Evolutionary conservation across 2,797 vertebrate genomes (phyloP).

Genomic region (Florisuga fusca): DNA sequence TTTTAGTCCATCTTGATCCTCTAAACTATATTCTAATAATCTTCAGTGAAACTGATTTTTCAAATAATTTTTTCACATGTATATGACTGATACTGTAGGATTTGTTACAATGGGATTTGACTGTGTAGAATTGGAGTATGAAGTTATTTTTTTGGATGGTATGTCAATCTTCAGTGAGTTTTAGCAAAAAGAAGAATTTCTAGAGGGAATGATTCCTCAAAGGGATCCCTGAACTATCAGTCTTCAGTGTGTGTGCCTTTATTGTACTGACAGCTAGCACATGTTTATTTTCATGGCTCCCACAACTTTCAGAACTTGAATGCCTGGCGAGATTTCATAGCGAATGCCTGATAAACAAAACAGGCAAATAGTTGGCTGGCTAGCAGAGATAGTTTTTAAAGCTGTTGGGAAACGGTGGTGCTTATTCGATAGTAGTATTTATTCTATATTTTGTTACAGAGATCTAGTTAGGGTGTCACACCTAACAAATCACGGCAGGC

Average conservation of each 20-base stretch:
- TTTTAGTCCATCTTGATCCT: not conserved
- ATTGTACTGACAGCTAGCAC: not conserved
- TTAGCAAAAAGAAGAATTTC: not conserved
- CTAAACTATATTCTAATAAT: not conserved
- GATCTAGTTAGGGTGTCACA: not conserved
- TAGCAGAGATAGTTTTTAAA: not conserved
- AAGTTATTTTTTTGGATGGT: not conserved
- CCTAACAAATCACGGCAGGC: not conserved
- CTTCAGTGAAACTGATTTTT: not conserved
- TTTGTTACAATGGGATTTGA: not conserved
- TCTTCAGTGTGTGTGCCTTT: not conserved
- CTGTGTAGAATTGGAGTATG: not conserved
- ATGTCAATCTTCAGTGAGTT: not conserved
- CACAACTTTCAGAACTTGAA: not conserved
- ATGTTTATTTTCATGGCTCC: not conserved
- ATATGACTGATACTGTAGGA: not conserved
- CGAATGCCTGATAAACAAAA: not conserved
- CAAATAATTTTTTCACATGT: not conserved
- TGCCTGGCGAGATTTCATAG: not conserved
- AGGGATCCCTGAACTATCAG: not conserved
- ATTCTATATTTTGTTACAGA: not conserved
- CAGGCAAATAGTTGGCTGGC: not conserved
- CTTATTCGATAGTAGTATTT: not conserved
- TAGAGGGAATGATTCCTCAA: not conserved
- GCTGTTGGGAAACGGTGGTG: not conserved